Base-by-base conservation (phyloP, 2,888 invertebrate species). In the Erpobdella octoculata region DNA sequence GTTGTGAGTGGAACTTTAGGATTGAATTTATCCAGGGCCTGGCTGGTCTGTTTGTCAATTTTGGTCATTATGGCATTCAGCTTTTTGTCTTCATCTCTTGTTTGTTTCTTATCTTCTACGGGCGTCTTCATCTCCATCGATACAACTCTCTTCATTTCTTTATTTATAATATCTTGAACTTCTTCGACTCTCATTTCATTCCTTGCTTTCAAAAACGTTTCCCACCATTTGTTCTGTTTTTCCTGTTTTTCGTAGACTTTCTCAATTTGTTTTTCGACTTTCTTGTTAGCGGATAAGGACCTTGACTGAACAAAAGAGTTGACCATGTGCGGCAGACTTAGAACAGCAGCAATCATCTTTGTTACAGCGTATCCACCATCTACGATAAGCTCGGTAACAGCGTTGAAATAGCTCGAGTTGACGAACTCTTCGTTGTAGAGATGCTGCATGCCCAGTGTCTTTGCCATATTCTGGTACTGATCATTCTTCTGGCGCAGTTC, bases 401-500 rank as follows among this genome's bases (percentile, higher is more conserved):
- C 41, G 46, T 67, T 41, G 25, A 36, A n/a, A 28, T 46, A 41
- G 33, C 33, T n/a, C 15, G 12, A 25, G 21, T 41, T 41, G 2
- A 67, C 28, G 33, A 41, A 67, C 18, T 67, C 21, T 6, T 46
- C 41, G n/a, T 41, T 4, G 33, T 12, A 5, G 4, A 62, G 35
- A 35, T 62, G 31, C 8, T 28, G 21, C 62, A 62, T 62, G 12
- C 62, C 62, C 1, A 4, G 1, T 28, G 62, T 62, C 1, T 62
- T n/a, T 33, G 62, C 21, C 31, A 62, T 6, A 8, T 62, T 31
- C 35, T 62, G 62, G 25, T 28, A 62, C 35, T 62, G 62, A 28
- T 62, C 31, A 35, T 62, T 62, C 62, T 35, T 62, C 35, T 31
- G 62, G n/a, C 62, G 31, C 3, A 62, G 62, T 35, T 62, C 62